These are phyloP conservation scores for Meiosimyza platycephala DNA, from an alignment of 2,888 invertebrate genomes.

Conservation along the genomic window DNA sequence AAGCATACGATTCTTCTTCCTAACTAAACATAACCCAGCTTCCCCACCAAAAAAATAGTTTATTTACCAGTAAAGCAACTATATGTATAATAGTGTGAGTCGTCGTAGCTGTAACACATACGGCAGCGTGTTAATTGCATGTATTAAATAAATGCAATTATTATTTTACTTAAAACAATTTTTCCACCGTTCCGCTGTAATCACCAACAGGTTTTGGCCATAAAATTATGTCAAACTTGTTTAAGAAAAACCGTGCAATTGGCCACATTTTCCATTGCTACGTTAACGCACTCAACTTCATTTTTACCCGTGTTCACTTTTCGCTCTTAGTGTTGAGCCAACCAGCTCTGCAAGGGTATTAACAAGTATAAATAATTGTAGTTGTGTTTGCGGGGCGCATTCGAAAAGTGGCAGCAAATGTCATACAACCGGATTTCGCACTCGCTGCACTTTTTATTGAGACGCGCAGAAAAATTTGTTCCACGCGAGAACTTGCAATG, in stretches of 20 bases:
- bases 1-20: no score
- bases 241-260: constrained; percentile 30
- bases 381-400: not conserved
- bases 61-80: no score
- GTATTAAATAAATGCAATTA: not conserved
- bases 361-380: not conserved
- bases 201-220: constrained; percentile 33
- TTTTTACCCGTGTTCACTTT: constrained; percentile 1
- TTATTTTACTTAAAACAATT: not conserved
- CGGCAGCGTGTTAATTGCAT: not conserved
- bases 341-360: constrained; percentile 12
- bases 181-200: constrained; percentile 7
- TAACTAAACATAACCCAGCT: no score
- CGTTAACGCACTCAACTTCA: not conserved
- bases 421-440: constrained; percentile 28
- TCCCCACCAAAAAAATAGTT: no score
- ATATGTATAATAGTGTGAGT: no score
- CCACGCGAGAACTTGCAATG: not conserved
- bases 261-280: constrained; percentile 36
- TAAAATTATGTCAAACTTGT: constrained; percentile 41
- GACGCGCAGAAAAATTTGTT: not conserved
- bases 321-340: not conserved
- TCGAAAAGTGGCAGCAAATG: constrained; percentile 10
- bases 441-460: constrained; percentile 23
- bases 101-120: constrained; percentile 5